phyloP scores from a whole-genome alignment of 2,888 invertebrate genomes.

The Stenichneumon culpator region DNA sequence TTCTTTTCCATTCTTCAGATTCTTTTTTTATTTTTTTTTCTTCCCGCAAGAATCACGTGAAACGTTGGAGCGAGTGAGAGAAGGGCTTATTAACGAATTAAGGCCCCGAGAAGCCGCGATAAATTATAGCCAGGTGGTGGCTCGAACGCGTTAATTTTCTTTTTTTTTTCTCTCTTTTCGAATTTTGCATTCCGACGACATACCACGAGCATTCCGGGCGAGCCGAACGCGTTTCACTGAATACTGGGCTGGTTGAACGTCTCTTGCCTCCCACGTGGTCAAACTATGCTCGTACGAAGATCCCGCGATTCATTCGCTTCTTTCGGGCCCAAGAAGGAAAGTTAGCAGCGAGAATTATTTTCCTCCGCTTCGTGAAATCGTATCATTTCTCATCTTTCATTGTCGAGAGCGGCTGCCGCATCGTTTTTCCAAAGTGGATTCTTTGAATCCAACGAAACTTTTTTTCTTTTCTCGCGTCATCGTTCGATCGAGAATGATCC shows the following conservation, averaged over 20 bases:
- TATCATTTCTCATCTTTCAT: constrained; percentile 16
- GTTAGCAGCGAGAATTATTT: neutral
- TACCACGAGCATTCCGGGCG: constrained; percentile 73
- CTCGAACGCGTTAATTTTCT: constrained; percentile 53
- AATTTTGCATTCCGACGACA: constrained; percentile 72
- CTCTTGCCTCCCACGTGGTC: constrained; percentile 42
- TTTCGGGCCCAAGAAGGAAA: neutral
- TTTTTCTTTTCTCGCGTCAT: constrained; percentile 33
- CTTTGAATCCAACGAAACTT: neutral
- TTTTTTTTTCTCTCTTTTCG: constrained; percentile 68
- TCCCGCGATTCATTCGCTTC: constrained; percentile 1
- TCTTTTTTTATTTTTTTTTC: constrained; percentile 46
- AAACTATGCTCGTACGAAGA: neutral
- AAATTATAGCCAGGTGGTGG: constrained; percentile 77
- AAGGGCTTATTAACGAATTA: constrained; percentile 78
- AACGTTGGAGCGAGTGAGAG: constrained; percentile 67
- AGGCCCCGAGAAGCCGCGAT: constrained; percentile 74
- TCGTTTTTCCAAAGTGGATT: neutral
- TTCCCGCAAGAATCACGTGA: constrained; percentile 51
- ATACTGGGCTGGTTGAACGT: neutral
- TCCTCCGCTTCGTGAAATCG: neutral
- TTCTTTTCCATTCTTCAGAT: constrained; percentile 52
- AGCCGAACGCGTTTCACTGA: constrained; percentile 44
- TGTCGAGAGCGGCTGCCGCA: neutral
- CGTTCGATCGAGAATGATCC: constrained; percentile 33